A percentile compares a stretch with the other conserved stretches of the same genome.
phyloP scores from a whole-genome alignment of 2,888 invertebrate genomes.

The Scaptomyza cyrtandrae region DNA sequence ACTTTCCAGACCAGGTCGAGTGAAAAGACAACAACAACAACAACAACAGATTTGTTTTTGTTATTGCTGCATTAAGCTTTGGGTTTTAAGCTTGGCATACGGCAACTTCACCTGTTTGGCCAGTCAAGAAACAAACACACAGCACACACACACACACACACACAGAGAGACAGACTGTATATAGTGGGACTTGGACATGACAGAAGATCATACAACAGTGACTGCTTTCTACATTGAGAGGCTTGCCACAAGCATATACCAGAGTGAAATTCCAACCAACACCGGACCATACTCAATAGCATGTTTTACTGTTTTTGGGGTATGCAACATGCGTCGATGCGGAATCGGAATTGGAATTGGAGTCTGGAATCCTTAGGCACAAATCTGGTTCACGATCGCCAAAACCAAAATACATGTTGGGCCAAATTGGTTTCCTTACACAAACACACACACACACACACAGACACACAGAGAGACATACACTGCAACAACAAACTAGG shows the following conservation, averaged over 20 bases:
- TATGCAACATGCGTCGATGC: slow-evolving; percentile 37
- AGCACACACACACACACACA: slow-evolving; percentile 20
- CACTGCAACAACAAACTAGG: slow-evolving; percentile 44
- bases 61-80: slow-evolving; percentile 20
- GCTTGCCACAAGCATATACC: slow-evolving; percentile 32
- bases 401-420: slow-evolving; percentile 45
- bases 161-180: slow-evolving; percentile 1
- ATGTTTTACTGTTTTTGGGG: slow-evolving; percentile 17
- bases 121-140: too few relatives aligned
- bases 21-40: slow-evolving; percentile 15
- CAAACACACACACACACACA: slow-evolving; percentile 1
- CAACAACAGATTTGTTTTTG: slow-evolving; percentile 13
- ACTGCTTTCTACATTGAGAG: slow-evolving; percentile 45
- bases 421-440: slow-evolving; percentile 48
- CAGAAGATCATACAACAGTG: slow-evolving; percentile 23
- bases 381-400: slow-evolving; percentile 52
- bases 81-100: slow-evolving; percentile 36
- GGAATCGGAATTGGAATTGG: slow-evolving; percentile 32
- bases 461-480: too few relatives aligned
- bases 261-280: slow-evolving; percentile 57
- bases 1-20: slow-evolving; percentile 52
- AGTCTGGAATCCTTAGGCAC: too few relatives aligned
- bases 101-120: slow-evolving; percentile 50
- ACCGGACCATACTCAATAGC: slow-evolving; percentile 42
- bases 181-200: slow-evolving; percentile 18